Evolutionary conservation across 2,888 invertebrate species (phyloP), one percentile per base, ranked within the genome.

Genomic region (Pheosia gnoma): DNA sequence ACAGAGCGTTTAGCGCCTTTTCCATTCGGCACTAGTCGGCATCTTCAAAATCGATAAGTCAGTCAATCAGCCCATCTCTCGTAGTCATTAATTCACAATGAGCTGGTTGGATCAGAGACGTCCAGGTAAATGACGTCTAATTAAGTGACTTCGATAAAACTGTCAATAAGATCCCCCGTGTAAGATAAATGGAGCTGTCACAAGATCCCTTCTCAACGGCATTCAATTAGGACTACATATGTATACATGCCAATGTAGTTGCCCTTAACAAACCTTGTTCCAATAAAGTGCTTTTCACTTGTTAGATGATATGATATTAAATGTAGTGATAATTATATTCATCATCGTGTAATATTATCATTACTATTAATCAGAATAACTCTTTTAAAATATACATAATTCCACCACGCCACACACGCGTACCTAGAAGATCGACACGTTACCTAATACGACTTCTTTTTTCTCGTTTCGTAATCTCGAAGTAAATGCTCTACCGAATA

Each of bases 391-490:
- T 59, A 61, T 9, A 47, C 11, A 47, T n/a, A 11, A 47, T n/a
- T 9, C 11, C 4, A 62, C 67, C 52, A 59, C 56, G 43, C 10
- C 53, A 37, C 60, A 58, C 57, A 60, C 59, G 51, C 65, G 60
- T 67, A 61, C 57, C 58, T 60, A 60, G 57, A 68, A 64, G 58
- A 63, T 66, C 58, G 47, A 11, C 36, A 37, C 25, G 93, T 90
- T 94, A 96, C 96, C 96, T 80, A 96, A 91, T 75, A 96, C 89
- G 65, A 96, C 93, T 91, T 96, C 96, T 88, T 95, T 96, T 85
- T 95, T 94, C 74, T 95, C 94, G 86, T 95, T 95, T 81, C 96
- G 90, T 67, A 96, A 92, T 58, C 96, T 94, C 71, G 95, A 94
- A 79, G 93, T 87, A 82, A 91, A 91, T 47, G 90, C 88, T 78